These are phyloP conservation scores for Eucera pruinosa DNA, from an alignment of 2,888 invertebrate genomes.

Conservation along the genomic window DNA sequence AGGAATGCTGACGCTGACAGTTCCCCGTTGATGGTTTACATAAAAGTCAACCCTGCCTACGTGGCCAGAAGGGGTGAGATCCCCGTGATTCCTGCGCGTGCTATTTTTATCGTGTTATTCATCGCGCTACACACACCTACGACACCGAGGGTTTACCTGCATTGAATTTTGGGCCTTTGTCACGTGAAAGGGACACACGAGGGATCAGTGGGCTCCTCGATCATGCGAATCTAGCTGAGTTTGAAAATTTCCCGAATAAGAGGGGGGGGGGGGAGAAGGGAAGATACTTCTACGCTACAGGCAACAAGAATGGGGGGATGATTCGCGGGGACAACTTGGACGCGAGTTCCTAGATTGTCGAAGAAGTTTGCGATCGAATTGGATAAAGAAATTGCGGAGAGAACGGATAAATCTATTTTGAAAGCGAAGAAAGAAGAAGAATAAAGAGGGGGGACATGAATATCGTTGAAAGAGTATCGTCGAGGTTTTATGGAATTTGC, in stretches of 20 bases:
- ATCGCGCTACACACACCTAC: constrained; percentile 44
- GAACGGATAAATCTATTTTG: constrained; percentile 21
- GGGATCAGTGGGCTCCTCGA: constrained; percentile 24
- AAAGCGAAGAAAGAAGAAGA: not conserved
- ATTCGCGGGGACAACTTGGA: constrained; percentile 25
- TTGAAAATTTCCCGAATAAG: constrained; percentile 20
- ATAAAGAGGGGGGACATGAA: not conserved
- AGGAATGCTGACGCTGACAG: constrained; percentile 65
- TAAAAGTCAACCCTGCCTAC: constrained; percentile 55
- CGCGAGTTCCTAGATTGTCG: constrained; percentile 5
- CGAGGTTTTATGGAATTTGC: constrained; percentile 17
- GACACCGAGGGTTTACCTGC: constrained; percentile 11
- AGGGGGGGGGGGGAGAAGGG: not conserved
- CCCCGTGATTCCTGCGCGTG: constrained; percentile 42
- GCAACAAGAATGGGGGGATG: constrained; percentile 38
- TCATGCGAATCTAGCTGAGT: constrained; percentile 11
- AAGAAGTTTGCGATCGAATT: constrained; percentile 30
- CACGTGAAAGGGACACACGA: constrained; percentile 41
- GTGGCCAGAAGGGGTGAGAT: constrained; percentile 47
- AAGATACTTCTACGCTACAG: not conserved
- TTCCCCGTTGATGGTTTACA: constrained; percentile 65
- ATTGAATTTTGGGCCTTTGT: constrained; percentile 55
- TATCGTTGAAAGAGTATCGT: constrained; percentile 3
- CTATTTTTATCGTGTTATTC: constrained; percentile 66
- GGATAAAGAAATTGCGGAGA: constrained; percentile 20